Evolutionary conservation across 2,113 vertebrate genomes (phyloP).

Genomic region (Heloderma charlesbogerti): DNA sequence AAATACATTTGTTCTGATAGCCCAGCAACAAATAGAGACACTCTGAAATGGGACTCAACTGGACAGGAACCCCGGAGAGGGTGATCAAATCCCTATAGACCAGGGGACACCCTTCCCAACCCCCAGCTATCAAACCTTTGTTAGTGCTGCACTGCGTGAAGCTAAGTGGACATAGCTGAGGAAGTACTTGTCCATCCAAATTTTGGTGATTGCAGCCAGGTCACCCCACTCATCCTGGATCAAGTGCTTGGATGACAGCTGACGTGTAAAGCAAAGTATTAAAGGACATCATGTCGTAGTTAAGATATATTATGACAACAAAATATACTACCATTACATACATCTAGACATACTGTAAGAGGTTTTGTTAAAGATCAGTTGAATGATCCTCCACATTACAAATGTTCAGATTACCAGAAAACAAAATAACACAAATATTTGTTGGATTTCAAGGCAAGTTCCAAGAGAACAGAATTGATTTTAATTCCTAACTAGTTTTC

Average conservation of each 20-base stretch:
- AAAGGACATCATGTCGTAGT: neutral
- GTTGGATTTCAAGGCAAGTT: neutral
- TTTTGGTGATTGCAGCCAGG: neutral
- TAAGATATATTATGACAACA: neutral
- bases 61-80: neutral
- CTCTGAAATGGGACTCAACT: neutral
- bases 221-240: neutral
- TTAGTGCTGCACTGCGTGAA: neutral
- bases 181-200: neutral
- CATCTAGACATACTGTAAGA: neutral
- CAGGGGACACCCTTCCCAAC: neutral
- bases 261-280: neutral
- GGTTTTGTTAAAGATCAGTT: neutral
- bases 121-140: neutral
- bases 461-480: constrained; percentile 11
- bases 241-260: neutral
- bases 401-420: neutral
- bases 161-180: neutral
- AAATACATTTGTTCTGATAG: neutral
- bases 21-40: neutral
- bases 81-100: neutral
- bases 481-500: neutral
- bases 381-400: neutral
- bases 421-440: constrained; percentile 1
- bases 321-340: neutral